Percentiles rank a stretch among this genome's conserved stretches.
phyloP scores from a whole-genome alignment of 2,797 vertebrate species.

The Salmo trutta region DNA sequence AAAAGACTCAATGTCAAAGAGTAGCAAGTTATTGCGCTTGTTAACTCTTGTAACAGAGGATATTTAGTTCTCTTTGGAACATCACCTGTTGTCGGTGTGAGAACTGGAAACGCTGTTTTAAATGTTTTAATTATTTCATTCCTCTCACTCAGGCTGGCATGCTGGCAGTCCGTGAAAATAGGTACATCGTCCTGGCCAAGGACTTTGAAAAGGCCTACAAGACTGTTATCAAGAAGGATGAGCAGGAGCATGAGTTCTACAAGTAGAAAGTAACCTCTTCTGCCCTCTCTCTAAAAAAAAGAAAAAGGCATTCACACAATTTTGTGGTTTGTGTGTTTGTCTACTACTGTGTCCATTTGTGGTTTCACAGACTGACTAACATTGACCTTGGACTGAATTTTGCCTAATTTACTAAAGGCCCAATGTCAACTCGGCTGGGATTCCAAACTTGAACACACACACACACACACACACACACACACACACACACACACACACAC shows the following conservation, averaged over 20 bases:
- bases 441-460: conserved; percentile 28
- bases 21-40: not conserved
- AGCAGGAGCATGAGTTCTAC: conserved; percentile 97
- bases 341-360: conserved; percentile 38
- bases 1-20: not conserved
- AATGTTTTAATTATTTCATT: not conserved
- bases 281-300: not conserved
- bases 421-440: conserved; percentile 37
- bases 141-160: conserved; percentile 82
- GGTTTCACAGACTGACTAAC: conserved; percentile 41
- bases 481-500: conserved; percentile 21
- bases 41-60: not conserved
- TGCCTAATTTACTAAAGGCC: conserved; percentile 33
- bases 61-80: no score
- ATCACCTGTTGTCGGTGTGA: no score
- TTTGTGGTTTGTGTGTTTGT: conserved; percentile 44
- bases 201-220: conserved; percentile 96
- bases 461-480: conserved; percentile 24
- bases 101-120: no score
- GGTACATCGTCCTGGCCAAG: conserved; percentile 93
- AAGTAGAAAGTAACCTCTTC: conserved; percentile 71
- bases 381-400: conserved; percentile 55
- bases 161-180: conserved; percentile 92
- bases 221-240: conserved; percentile 93
- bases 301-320: conserved; percentile 31